Conservation (phyloP, 2,113 vertebrate genomes). For the Excalfactoria chinensis region DNA sequence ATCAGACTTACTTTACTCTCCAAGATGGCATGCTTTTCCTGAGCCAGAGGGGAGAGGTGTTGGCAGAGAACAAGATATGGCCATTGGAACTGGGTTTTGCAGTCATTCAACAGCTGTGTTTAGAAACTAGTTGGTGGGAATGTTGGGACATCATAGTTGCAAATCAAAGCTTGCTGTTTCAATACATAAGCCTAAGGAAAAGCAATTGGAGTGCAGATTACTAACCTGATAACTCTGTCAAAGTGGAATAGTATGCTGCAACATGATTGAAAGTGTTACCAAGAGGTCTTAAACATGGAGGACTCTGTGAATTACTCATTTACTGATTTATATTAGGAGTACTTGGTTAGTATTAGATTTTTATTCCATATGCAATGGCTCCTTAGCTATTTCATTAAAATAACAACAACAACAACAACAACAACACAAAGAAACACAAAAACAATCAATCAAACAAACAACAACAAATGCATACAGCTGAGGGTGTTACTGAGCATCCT, state of each 20-base stretch:
- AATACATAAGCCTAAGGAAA: not conserved
- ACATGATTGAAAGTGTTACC: not conserved
- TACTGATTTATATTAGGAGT: not conserved
- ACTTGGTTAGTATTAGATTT: not conserved
- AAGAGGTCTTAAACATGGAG: not conserved
- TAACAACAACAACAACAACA: too few relatives aligned
- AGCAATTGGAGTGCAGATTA: not conserved
- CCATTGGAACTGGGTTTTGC: not conserved
- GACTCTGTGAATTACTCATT: accelerated
- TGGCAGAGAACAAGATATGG: not conserved
- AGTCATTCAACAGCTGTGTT: not conserved
- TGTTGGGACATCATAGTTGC: not conserved
- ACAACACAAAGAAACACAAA: too few relatives aligned
- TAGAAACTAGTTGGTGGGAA: not conserved
- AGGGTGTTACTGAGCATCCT: not conserved
- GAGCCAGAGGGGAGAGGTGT: not conserved
- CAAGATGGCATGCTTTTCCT: not conserved
- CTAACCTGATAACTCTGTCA: not conserved
- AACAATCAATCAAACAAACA: not conserved
- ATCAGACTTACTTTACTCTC: not conserved
- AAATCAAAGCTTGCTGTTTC: not conserved
- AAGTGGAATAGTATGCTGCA: not conserved
- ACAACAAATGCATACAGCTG: not conserved
- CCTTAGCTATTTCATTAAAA: not conserved
- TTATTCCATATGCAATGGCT: not conserved